These are phyloP conservation scores for Pecten maximus DNA, from an alignment of 2,888 invertebrate species.

Conservation along the genomic window DNA sequence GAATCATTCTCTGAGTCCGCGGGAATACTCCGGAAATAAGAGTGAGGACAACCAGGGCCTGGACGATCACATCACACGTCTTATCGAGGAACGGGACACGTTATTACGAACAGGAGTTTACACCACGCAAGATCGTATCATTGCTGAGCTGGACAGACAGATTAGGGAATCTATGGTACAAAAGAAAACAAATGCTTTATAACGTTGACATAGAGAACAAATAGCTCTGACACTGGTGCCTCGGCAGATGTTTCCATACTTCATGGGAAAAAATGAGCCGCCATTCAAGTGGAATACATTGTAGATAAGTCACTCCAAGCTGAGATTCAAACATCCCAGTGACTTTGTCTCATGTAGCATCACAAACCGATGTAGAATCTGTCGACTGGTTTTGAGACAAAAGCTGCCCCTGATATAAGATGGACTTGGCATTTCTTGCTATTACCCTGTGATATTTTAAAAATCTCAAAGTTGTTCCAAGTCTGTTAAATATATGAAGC, in stretches of 20 bases:
- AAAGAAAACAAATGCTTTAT: slow-evolving; percentile 65
- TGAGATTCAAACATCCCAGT: background rate
- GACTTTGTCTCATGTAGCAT: background rate
- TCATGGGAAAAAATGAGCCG: too few relatives aligned
- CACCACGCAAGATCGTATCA: slow-evolving; percentile 81
- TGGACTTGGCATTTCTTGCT: background rate
- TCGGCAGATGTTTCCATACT: too few relatives aligned
- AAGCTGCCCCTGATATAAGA: background rate
- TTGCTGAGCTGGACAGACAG: slow-evolving; percentile 82
- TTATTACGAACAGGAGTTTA: slow-evolving; percentile 83
- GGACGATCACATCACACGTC: slow-evolving; percentile 80
- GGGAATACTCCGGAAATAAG: slow-evolving; percentile 57
- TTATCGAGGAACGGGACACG: slow-evolving; percentile 82
- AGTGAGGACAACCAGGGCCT: slow-evolving; percentile 65
- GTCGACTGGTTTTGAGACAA: background rate
- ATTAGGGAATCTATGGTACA: slow-evolving; percentile 80
- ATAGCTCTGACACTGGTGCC: too few relatives aligned
- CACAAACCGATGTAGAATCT: background rate
- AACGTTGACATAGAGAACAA: background rate
- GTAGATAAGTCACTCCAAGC: background rate
- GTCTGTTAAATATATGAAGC: slow-evolving; percentile 14
- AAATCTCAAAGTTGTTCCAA: background rate
- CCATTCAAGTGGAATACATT: too few relatives aligned
- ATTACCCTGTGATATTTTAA: slow-evolving; percentile 7
- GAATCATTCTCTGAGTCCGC: slow-evolving; percentile 59